Evolutionary conservation across 2,888 invertebrate species (phyloP).

Genomic region (Alviniconcha strummeri): DNA sequence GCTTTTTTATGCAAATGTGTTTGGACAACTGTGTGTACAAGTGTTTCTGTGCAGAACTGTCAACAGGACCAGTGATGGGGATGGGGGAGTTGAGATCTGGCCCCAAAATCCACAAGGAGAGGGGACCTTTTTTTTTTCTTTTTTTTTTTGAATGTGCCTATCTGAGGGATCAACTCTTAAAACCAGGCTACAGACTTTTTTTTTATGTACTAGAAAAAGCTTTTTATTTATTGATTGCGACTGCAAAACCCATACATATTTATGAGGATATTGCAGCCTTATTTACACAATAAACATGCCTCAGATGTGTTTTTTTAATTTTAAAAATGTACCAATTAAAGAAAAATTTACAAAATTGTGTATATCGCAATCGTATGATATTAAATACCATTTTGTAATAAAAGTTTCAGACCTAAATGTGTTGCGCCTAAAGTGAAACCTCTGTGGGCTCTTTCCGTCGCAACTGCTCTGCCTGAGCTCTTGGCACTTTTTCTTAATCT

Average conservation of each 20-base stretch:
- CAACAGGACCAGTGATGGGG: not conserved
- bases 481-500: slow-evolving; percentile 7
- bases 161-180: slow-evolving; percentile 29
- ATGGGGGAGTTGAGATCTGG: slow-evolving; percentile 1
- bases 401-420: slow-evolving; percentile 32
- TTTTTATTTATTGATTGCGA: slow-evolving; percentile 29
- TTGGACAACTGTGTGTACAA: too few species aligned
- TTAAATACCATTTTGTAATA: slow-evolving; percentile 34
- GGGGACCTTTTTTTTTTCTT: not conserved
- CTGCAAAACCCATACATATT: slow-evolving; percentile 27
- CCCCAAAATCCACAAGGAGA: not conserved
- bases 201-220: not conserved
- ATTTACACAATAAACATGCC: slow-evolving; percentile 23
- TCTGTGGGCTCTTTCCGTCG: slow-evolving; percentile 12
- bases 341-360: slow-evolving; percentile 25
- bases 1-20: too few species aligned
- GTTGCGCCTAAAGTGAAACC: slow-evolving; percentile 29
- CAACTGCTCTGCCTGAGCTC: slow-evolving; percentile 22
- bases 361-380: slow-evolving; percentile 22
- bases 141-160: slow-evolving; percentile 26
- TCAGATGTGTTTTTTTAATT: slow-evolving; percentile 24
- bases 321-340: slow-evolving; percentile 27
- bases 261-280: slow-evolving; percentile 27
- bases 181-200: slow-evolving; percentile 22
- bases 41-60: too few species aligned